Base-by-base conservation (phyloP, 2,888 invertebrate genomes). In the Lepidochrysops patricia region DNA sequence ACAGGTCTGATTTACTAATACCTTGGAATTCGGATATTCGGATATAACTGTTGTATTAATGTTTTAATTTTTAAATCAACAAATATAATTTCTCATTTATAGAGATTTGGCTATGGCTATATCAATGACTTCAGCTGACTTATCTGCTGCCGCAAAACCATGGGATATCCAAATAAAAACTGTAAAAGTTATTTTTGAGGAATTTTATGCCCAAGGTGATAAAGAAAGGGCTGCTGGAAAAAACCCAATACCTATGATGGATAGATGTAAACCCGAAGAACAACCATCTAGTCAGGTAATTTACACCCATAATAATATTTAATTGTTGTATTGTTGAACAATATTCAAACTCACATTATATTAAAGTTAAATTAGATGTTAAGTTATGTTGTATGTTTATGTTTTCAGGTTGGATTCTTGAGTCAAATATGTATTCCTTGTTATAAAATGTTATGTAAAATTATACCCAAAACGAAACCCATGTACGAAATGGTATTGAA, bases 121-220 rank as follows among this genome's bases (percentile, higher is more conserved):
- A 66, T 91, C 94, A 2, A 96, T 96, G 96, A 96, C 96, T 0
- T 94, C 94, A 0, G 94, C 95, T 65, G 96, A 96, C 76, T 82
- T 96, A 15, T 95, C 95, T 60, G 95, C 96, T 0, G 94, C 94
- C 67, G 93, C 95, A 0, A 96, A 96, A 75, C 95, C 96, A 1
- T 96, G 96, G 96, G 91, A 93, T 25, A 90, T 95, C 1, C 96
- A 96, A 80, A 91, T 93, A 19, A 92, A 94, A 72, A 95, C 96
- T 0, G 96, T 96, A 1, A 91, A 92, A 72, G 94, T 95, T 5
- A 96, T 96, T 60, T 95, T 94, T 72, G 93, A 95, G 71, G 95
- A 95, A 76, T 95, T 95, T 74, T 95, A 95, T 71, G 93, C 94
- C 64, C 95, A 95, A 72, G 92, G 94, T 0, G 95, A 95, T 74